These are phyloP conservation scores for Rutilus rutilus DNA, from an alignment of 2,113 vertebrate species.

Conservation along the genomic window DNA sequence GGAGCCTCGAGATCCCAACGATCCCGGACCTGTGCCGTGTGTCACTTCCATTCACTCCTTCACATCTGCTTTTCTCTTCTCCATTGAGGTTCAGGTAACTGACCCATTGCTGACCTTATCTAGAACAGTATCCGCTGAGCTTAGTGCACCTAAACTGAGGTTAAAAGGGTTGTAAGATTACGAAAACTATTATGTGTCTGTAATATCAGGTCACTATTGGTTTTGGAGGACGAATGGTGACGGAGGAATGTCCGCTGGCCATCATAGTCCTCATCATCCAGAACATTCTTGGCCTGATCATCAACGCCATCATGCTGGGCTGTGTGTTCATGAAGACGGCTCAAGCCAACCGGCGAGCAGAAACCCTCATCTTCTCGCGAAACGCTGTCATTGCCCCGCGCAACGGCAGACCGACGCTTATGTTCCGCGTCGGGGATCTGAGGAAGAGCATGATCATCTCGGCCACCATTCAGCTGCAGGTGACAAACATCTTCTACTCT, in stretches of 20 bases:
- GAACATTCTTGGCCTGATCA: slow-evolving; percentile 83
- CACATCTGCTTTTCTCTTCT: slow-evolving; percentile 84
- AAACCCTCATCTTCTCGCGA: slow-evolving; percentile 84
- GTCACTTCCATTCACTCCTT: slow-evolving; percentile 84
- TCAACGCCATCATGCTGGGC: slow-evolving; percentile 85
- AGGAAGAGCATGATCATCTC: slow-evolving; percentile 87
- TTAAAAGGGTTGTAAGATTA: background rate
- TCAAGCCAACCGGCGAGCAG: slow-evolving; percentile 82
- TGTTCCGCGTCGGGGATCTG: slow-evolving; percentile 83
- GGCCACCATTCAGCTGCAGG: slow-evolving; percentile 82
- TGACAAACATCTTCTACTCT: slow-evolving; percentile 54
- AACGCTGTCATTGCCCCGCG: slow-evolving; percentile 79
- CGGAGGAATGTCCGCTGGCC: slow-evolving; percentile 82
- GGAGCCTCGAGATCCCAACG: slow-evolving; percentile 65
- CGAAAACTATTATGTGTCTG: background rate
- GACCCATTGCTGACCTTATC: no score
- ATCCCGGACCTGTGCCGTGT: slow-evolving; percentile 71
- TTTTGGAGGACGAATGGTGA: slow-evolving; percentile 83
- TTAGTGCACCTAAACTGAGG: no score
- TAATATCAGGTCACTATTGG: slow-evolving; percentile 80
- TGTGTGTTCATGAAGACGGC: slow-evolving; percentile 88
- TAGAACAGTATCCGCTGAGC: no score
- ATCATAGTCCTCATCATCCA: slow-evolving; percentile 82
- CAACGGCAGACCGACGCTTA: slow-evolving; percentile 78
- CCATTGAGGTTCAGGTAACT: slow-evolving; percentile 83